Conservation (phyloP, 2,113 vertebrate species). For the Solea solea region DNA sequence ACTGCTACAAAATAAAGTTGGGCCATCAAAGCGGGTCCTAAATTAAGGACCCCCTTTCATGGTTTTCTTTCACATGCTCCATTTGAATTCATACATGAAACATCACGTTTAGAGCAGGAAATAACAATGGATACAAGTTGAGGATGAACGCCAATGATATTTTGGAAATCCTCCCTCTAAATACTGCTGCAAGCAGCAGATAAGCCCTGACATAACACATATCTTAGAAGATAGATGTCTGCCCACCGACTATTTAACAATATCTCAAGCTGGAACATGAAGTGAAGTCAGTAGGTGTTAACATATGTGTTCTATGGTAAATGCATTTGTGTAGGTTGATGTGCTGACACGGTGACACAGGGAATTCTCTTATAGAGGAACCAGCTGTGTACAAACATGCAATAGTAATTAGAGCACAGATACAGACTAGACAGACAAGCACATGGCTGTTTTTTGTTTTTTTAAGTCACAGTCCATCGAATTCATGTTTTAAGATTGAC, state of each 20-base stretch:
- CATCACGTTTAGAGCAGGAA: background rate
- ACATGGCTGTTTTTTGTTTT: slow-evolving; percentile 46
- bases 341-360: slow-evolving; percentile 67
- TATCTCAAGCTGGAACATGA: slow-evolving; percentile 36
- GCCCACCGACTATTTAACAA: slow-evolving; percentile 12
- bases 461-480: slow-evolving; percentile 30
- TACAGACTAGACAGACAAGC: slow-evolving; percentile 43
- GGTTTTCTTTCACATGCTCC: slow-evolving; percentile 4
- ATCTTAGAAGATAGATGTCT: slow-evolving; percentile 28
- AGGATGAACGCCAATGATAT: background rate
- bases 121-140: background rate
- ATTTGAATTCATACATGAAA: background rate
- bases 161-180: background rate
- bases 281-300: slow-evolving; percentile 65
- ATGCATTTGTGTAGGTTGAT: slow-evolving; percentile 71
- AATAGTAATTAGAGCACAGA: slow-evolving; percentile 72
- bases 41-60: slow-evolving; percentile 5
- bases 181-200: background rate
- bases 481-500: slow-evolving; percentile 47
- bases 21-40: slow-evolving; percentile 10
- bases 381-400: slow-evolving; percentile 80
- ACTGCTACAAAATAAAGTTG: slow-evolving; percentile 21
- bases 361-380: slow-evolving; percentile 78
- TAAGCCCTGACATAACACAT: slow-evolving; percentile 2
- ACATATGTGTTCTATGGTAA: slow-evolving; percentile 70